Evolutionary conservation across 2,113 vertebrate species (phyloP), one percentile per base, ranked within the genome.

Genomic region (Bungarus multicinctus): DNA sequence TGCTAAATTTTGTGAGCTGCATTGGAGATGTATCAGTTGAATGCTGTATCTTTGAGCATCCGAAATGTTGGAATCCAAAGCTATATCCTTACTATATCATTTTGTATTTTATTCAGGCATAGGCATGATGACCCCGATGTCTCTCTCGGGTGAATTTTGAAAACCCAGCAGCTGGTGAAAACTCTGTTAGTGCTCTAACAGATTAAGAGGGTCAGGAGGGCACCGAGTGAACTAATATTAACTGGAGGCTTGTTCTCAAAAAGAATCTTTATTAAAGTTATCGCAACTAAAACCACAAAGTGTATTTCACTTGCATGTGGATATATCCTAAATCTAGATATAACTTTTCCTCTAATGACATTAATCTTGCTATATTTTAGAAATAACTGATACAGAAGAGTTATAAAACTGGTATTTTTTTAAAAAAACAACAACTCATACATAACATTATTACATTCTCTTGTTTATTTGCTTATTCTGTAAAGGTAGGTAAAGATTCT

Each of bases 151-250:
- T 52, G 22, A 55, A 85, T 90, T 85, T 50, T 95, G 91, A 95
- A 94, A 95, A 81, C 87, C 95, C 0, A 0, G 25, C 92, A 91
- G 57, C 91, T 91, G 43, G 94, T 91, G 93, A 88, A 95, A 95
- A 96, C 96, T 95, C 96, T 93, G 93, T 95, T 97, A 96, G 91
- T 93, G 92, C 90, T 89, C 96, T 93, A 93, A 95, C 96, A 92
- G 96, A 97, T 97, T 96, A 96, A 95, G 90, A 88, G 93, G 95
- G 95, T 95, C 94, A 95, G 94, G 94, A 91, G 94, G 95, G 92
- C 93, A 96, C 95, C 95, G 93, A 95, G 90, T 91, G 7, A 91
- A 60, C 85, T 89, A 88, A 92, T 85, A 94, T 97, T 94, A 94
- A 94, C 69, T 60, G 93, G 85, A 91, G 92, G 55, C 93, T 95